Percentiles rank a stretch among this genome's conserved stretches.
Evolutionary conservation across 2,888 invertebrate species (phyloP).

Genomic region (Chrysotoxum bicinctum): DNA sequence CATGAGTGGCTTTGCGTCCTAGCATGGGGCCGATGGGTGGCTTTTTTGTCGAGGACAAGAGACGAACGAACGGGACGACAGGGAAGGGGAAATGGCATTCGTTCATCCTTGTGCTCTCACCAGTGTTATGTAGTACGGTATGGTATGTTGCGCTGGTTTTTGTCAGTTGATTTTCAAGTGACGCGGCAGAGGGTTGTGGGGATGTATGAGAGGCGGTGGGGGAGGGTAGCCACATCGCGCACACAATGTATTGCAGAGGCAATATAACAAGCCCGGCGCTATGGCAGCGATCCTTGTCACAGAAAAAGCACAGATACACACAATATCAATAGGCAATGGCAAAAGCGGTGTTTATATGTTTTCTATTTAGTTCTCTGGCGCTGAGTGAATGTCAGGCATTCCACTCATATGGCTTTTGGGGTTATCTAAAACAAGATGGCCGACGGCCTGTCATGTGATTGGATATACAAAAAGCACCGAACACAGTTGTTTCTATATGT

Average conservation of each 20-base stretch:
- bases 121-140: conserved; percentile 67
- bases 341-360: conserved; percentile 72
- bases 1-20: conserved; percentile 73
- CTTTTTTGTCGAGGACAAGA: conserved; percentile 74
- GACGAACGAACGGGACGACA: conserved; percentile 33
- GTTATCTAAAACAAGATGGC: conserved; percentile 77
- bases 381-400: conserved; percentile 73
- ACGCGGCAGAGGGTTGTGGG: conserved; percentile 45
- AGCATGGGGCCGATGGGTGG: conserved; percentile 45
- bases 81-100: conserved; percentile 13
- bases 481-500: conserved; percentile 68
- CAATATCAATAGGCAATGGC: conserved; percentile 73
- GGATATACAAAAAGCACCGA: conserved; percentile 73
- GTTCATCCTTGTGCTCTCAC: conserved; percentile 62
- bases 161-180: conserved; percentile 73
- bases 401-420: conserved; percentile 74
- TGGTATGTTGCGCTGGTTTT: conserved; percentile 72
- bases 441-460: conserved; percentile 77
- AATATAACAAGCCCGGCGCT: conserved; percentile 67
- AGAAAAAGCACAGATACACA: conserved; percentile 72
- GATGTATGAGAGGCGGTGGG: not conserved
- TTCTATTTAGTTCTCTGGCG: conserved; percentile 70
- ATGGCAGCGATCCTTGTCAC: conserved; percentile 67
- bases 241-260: conserved; percentile 72
- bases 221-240: conserved; percentile 29